These are phyloP conservation scores for Onychorhynchus coronatus DNA, from an alignment of 2,113 vertebrate genomes.

Conservation along the genomic window DNA sequence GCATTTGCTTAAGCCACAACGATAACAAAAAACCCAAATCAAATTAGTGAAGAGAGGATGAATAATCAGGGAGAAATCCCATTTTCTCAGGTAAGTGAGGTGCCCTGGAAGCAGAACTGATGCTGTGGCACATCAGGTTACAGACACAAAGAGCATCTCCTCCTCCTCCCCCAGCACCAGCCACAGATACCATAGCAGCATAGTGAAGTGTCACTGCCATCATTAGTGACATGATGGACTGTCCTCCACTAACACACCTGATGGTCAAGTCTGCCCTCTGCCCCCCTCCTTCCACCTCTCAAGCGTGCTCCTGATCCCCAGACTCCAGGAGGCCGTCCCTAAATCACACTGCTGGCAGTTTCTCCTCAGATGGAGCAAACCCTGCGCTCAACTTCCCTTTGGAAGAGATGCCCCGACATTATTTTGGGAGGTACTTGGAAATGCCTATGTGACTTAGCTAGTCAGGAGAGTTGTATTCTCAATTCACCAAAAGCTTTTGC, in stretches of 20 bases:
- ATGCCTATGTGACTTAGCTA: not conserved
- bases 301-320: not conserved
- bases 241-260: not conserved
- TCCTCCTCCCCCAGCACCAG: not conserved
- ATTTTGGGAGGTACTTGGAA: not conserved
- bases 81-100: not conserved
- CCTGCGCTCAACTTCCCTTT: not conserved
- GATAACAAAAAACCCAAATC: not conserved
- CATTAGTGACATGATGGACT: not conserved
- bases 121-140: not conserved
- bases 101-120: not conserved
- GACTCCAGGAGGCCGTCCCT: not conserved
- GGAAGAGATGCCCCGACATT: not conserved
- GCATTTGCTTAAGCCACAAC: not conserved
- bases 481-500: not conserved
- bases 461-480: not conserved
- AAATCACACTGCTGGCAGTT: not conserved
- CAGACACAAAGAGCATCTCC: not conserved
- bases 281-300: not conserved
- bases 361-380: not conserved
- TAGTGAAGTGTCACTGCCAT: not conserved
- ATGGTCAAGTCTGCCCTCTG: slow-evolving; percentile 11
- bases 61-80: not conserved
- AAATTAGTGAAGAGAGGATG: not conserved
- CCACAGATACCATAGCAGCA: not conserved